Evolutionary conservation across 2,113 vertebrate species (phyloP), one percentile per base, ranked within the genome.

Genomic region (Chlamydotis undulata): DNA sequence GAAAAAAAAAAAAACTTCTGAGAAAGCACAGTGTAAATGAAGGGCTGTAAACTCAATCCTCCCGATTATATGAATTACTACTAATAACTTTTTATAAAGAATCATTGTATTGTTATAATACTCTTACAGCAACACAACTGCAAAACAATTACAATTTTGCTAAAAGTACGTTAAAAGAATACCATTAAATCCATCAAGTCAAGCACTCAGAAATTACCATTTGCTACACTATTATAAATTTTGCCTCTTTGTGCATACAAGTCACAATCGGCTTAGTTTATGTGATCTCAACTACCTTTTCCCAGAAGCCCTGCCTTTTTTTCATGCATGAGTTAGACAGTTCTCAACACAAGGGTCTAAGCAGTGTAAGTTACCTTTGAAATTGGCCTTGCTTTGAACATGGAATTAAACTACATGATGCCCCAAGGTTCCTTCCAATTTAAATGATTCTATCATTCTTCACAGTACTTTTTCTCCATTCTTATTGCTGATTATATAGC

Each of bases 201-300:
- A 65, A 60, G 23, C 21, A 11, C 50, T 84, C 13, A n/a, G 39
- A 41, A 83, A 64, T 55, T 25, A 24, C 15, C 5, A 17, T 78
- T 91, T 73, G 7, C 35, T 47, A 9, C 9, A 10, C 19, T 81
- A 16, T 18, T 88, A 52, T 79, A 59, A 71, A 37, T 52, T 70
- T 92, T 2, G 0, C 23, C 6, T 56, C 37, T 83, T 57, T 81
- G 13, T 22, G 25, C 0, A 0, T 14, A 3, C 29, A 29, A 59
- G 6, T 47, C 24, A 70, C 21, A 39, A 47, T 1, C 26, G 13
- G 5, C 2, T 78, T 23, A 13, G 25, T 85, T 91, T 76, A 52
- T 29, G 6, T 28, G 16, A 65, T 67, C 33, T 52, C 49, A 64
- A 0, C 10, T 64, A 43, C 12, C 79, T 53, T 65, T 65, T 4